Evolutionary conservation across 1,140 invertebrate species (phyloP).

Genomic region (Macrobrachium rosenbergii): DNA sequence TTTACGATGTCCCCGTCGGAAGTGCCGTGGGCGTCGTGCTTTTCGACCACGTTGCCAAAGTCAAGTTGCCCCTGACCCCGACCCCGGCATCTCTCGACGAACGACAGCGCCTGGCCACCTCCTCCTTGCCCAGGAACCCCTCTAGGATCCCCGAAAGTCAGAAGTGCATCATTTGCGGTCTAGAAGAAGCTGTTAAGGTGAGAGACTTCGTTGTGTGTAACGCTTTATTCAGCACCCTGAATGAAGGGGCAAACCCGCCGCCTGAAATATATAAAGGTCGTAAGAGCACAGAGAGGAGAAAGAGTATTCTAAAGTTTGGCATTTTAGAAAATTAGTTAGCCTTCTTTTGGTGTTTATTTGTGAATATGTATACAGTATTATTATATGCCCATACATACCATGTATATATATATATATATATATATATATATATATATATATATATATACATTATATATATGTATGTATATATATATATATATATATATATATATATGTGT

Average conservation of each 20-base stretch:
- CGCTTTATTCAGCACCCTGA: background rate
- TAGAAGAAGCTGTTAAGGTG: slow-evolving; percentile 60
- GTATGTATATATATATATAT: too few relatives aligned
- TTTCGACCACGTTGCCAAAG: slow-evolving; percentile 46
- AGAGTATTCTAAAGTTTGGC: too few relatives aligned
- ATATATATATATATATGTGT: too few relatives aligned
- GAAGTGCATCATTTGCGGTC: slow-evolving; percentile 65
- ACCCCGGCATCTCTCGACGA: slow-evolving; percentile 56
- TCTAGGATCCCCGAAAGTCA: slow-evolving; percentile 54
- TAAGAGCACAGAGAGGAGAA: too few relatives aligned
- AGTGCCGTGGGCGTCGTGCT: slow-evolving; percentile 66
- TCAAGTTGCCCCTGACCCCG: slow-evolving; percentile 50
- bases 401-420: too few relatives aligned
- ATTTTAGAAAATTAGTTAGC: too few relatives aligned
- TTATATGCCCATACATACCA: background rate
- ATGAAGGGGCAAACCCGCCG: background rate
- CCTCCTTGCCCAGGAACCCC: slow-evolving; percentile 63
- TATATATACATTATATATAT: too few relatives aligned
- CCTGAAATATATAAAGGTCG: too few relatives aligned
- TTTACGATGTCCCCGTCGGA: slow-evolving; percentile 72
- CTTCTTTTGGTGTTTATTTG: background rate
- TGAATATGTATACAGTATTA: background rate
- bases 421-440: too few relatives aligned
- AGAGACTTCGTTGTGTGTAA: background rate
- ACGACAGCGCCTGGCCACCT: slow-evolving; percentile 58